Evolutionary conservation across 2,797 vertebrate species (phyloP).

Genomic region (Sylvia borin): DNA sequence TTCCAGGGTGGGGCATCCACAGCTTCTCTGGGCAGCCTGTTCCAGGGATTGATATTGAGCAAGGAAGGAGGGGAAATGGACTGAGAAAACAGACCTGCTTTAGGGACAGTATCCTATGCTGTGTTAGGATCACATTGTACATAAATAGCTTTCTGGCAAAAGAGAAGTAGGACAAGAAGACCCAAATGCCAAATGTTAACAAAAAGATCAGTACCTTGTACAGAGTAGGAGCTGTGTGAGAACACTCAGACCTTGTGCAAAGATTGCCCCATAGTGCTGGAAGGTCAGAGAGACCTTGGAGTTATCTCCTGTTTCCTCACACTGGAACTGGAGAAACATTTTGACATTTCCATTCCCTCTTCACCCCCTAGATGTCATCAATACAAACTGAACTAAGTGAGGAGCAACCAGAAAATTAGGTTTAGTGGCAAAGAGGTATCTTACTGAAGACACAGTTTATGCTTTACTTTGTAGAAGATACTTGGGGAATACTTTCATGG

Average conservation of each 20-base stretch:
- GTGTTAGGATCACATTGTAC: not conserved
- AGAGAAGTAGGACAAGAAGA: not conserved
- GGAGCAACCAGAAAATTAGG: not conserved
- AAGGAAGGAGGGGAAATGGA: not conserved
- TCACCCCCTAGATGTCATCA: not conserved
- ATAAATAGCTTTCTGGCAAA: not conserved
- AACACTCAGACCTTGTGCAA: not conserved
- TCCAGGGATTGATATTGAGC: not conserved
- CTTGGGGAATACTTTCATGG: not conserved
- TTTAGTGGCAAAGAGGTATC: not conserved
- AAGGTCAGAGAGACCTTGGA: not conserved
- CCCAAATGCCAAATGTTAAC: not conserved
- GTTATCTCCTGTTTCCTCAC: not conserved
- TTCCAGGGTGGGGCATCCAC: not conserved
- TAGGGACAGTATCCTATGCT: not conserved
- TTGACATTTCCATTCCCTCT: not conserved
- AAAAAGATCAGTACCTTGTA: not conserved
- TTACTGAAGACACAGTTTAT: not conserved
- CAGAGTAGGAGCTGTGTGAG: not conserved
- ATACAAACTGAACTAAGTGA: not conserved
- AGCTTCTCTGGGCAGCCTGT: not conserved
- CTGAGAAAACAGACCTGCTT: not conserved
- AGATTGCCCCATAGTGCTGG: not conserved
- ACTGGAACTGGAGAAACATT: not conserved
- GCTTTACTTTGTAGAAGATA: not conserved